A percentile compares a stretch with the other conserved stretches of the same genome.
These are phyloP conservation scores for Spinibarbus caldwelli DNA, from an alignment of 2,797 vertebrate genomes.

Conservation along the genomic window DNA sequence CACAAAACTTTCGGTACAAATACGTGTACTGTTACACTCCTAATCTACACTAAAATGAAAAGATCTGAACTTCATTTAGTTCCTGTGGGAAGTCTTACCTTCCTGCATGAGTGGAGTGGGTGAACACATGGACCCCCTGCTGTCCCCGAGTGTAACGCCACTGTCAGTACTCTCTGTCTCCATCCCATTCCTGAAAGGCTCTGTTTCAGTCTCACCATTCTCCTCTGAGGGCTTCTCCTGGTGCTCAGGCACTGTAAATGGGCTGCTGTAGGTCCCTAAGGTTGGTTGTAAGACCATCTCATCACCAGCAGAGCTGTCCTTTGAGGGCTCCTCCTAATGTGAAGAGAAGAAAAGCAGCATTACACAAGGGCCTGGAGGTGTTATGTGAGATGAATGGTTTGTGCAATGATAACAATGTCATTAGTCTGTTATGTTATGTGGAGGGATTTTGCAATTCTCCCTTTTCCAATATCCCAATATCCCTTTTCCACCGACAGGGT, in stretches of 20 bases:
- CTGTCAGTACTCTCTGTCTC: slow-evolving; percentile 85
- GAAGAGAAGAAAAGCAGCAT: not conserved
- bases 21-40: not conserved
- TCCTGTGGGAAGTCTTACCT: slow-evolving; percentile 75
- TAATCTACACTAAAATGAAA: not conserved
- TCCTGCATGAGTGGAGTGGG: slow-evolving; percentile 75
- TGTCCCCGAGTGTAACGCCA: slow-evolving; percentile 74
- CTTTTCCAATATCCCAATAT: not conserved
- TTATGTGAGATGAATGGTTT: slow-evolving; percentile 26
- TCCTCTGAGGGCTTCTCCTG: slow-evolving; percentile 80
- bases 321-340: slow-evolving; percentile 75
- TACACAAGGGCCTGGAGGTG: not conserved
- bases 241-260: slow-evolving; percentile 67
- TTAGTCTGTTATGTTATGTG: too few relatives aligned
- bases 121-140: slow-evolving; percentile 77
- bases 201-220: slow-evolving; percentile 84
- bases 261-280: slow-evolving; percentile 68
- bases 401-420: slow-evolving; percentile 2
- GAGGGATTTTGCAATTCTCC: not conserved
- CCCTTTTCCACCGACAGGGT: not conserved
- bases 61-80: not conserved
- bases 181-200: slow-evolving; percentile 86
- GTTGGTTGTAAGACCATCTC: slow-evolving; percentile 65
- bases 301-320: slow-evolving; percentile 77
- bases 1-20: not conserved